Evolutionary conservation across 2,113 vertebrate species (phyloP).

Genomic region (Pontoporia blainvillei): DNA sequence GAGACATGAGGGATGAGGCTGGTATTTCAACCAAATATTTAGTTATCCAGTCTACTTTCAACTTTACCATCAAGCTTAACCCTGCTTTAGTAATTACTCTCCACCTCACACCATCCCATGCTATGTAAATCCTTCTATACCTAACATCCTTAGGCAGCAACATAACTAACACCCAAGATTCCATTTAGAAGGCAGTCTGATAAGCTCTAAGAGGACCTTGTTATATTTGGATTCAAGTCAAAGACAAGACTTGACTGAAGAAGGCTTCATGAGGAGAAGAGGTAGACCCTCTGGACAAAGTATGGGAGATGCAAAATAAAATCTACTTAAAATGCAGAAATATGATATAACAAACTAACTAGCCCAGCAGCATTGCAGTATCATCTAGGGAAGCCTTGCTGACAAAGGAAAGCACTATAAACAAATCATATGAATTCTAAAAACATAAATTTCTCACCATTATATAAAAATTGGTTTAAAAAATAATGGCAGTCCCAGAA

Average conservation of each 20-base stretch:
- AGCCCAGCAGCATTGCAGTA: not conserved
- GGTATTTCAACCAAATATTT: not conserved
- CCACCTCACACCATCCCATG: not conserved
- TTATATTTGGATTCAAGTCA: not conserved
- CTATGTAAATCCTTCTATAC: not conserved
- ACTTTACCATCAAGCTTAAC: not conserved
- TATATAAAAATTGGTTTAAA: not conserved
- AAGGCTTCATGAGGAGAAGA: not conserved
- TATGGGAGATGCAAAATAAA: not conserved
- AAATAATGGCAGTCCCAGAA: not conserved
- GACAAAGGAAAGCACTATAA: not conserved
- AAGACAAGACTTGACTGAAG: not conserved
- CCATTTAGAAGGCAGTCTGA: not conserved
- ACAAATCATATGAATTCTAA: not conserved
- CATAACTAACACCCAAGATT: not conserved
- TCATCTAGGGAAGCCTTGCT: not conserved
- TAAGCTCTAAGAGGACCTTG: not conserved
- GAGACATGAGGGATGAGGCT: not conserved
- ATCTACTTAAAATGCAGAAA: not conserved
- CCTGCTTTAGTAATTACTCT: not conserved
- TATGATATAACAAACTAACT: not conserved
- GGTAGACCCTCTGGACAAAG: not conserved
- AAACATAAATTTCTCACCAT: not conserved
- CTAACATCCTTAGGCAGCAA: not conserved
- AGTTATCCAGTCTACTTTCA: not conserved